These are phyloP conservation scores for Calidris pugnax DNA, from an alignment of 2,113 vertebrate genomes.

Conservation along the genomic window DNA sequence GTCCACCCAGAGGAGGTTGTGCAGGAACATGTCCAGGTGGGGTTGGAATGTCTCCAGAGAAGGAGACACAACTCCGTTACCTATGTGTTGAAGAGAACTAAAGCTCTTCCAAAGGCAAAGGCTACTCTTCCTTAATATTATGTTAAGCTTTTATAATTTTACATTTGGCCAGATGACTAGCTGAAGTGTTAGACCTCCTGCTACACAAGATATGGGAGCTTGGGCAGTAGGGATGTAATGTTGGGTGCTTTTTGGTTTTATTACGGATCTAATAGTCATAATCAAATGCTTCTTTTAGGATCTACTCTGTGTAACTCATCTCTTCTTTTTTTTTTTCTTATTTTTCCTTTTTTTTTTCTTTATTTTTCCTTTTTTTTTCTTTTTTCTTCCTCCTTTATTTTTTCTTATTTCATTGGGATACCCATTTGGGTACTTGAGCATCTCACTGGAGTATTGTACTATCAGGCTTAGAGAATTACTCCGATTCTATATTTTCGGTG, in stretches of 20 bases:
- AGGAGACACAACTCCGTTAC: not conserved
- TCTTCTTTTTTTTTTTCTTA: fast-evolving
- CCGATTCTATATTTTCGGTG: not conserved
- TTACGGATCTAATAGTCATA: not conserved
- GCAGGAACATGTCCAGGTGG: too few relatives aligned
- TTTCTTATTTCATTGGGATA: not conserved
- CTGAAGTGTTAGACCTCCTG: not conserved
- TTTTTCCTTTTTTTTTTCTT: fast-evolving
- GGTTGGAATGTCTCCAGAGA: too few relatives aligned
- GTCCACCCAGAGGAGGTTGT: too few relatives aligned
- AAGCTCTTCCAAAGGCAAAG: not conserved
- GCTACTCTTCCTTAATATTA: not conserved
- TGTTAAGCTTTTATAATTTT: not conserved
- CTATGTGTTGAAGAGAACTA: not conserved
- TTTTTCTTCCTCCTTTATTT: too few relatives aligned
- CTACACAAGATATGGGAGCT: not conserved
- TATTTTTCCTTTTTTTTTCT: too few relatives aligned
- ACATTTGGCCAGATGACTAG: not conserved
- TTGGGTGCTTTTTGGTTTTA: not conserved
- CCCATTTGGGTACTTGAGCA: not conserved
- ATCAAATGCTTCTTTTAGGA: not conserved
- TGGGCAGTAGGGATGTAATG: not conserved
- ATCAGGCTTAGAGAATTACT: not conserved
- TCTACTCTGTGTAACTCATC: not conserved
- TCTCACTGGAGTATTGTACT: not conserved